These are phyloP conservation scores for Salvator merianae DNA, from an alignment of 2,113 vertebrate genomes.

Conservation along the genomic window DNA sequence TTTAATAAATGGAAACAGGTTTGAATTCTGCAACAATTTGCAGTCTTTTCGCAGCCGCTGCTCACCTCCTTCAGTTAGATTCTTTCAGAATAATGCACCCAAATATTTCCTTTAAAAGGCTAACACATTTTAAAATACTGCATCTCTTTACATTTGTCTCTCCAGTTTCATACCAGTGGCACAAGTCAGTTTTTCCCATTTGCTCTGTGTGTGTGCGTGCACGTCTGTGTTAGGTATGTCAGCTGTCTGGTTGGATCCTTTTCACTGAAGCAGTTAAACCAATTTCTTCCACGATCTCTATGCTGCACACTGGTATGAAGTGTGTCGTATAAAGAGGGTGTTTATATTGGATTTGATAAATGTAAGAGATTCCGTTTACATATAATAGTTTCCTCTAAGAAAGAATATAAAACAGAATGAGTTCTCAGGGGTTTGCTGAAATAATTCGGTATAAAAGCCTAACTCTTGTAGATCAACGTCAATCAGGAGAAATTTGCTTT, in stretches of 20 bases:
- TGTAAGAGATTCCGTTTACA: constrained; percentile 64
- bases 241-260: constrained; percentile 39
- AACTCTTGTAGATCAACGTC: constrained; percentile 59
- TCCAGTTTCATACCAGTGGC: constrained; percentile 25
- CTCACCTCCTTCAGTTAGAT: constrained; percentile 42
- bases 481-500: constrained; percentile 48
- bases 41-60: constrained; percentile 62
- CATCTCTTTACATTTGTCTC: constrained; percentile 46
- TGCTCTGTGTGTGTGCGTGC: constrained; percentile 53
- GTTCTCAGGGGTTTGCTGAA: constrained; percentile 64
- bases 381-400: constrained; percentile 60
- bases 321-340: constrained; percentile 66
- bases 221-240: constrained; percentile 30
- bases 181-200: constrained; percentile 40
- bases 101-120: constrained; percentile 17
- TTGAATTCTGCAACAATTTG: constrained; percentile 76
- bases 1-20: constrained; percentile 78
- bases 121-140: neutral
- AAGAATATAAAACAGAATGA: constrained; percentile 63
- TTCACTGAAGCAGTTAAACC: constrained; percentile 58
- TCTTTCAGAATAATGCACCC: constrained; percentile 22
- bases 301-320: constrained; percentile 51
- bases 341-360: constrained; percentile 72
- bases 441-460: constrained; percentile 56
- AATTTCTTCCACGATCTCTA: constrained; percentile 58